Base-by-base conservation (phyloP, 2,113 vertebrate genomes). In the Entelurus aequoreus region DNA sequence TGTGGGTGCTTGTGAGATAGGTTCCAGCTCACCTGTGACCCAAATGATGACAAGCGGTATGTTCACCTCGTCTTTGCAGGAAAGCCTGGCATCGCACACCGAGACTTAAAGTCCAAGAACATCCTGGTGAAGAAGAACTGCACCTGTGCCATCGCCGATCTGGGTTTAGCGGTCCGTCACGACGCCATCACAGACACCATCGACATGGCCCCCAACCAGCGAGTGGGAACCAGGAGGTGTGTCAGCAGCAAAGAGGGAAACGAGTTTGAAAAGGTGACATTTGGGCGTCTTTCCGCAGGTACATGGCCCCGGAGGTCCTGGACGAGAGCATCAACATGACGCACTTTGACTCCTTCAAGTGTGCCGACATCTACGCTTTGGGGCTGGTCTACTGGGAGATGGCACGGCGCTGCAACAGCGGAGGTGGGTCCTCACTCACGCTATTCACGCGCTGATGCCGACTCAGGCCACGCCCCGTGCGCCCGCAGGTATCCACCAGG, bases 371-470 rank as follows among this genome's bases (percentile, higher is more conserved):
- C 83, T 98, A 98, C 0, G 95, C 95, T 53, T 71, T 98, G 48
- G 96, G 96, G 14, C 90, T 98, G 49, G 95, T 98, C 16, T 98
- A 97, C 65, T 98, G 96, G 96, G 96, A 98, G 90, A 94, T 98
- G 1, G 93, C 95, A 1, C 93, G 96, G 8, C 92, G 96, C 65
- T 97, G 94, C 87, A 94, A 92, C 2, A 90, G 92, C 48, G 95
- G 95, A 94, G 95, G 95, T 97, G 65, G 7, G 28, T 28, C 28
- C 28, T 28, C 28, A 28, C 28, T 28, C 28, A 28, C 28, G 28
- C 3, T 28, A 28, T 28, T 28, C 28, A 28, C 4, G 60, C 56
- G 8, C 58, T 44, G 58, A n/a, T 71, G 59, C 60, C 36, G 64
- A 40, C 63, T 63, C n/a, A 6, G 1, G 10, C 15, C 2, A 21